A percentile compares a stretch with the other conserved stretches of the same genome.
These are phyloP conservation scores for Nephrotoma appendiculata DNA, from an alignment of 2,888 invertebrate genomes.

Conservation along the genomic window DNA sequence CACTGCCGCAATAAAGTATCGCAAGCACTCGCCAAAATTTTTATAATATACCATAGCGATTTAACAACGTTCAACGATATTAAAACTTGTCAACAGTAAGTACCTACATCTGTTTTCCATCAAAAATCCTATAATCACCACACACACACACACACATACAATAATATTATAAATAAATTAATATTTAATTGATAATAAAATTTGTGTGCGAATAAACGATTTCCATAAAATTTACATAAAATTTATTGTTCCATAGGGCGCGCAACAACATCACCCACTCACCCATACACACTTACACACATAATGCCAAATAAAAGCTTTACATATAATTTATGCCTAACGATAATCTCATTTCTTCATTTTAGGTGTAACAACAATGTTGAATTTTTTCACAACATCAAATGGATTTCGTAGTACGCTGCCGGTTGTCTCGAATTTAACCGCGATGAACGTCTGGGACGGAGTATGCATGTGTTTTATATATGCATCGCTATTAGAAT, in stretches of 20 bases:
- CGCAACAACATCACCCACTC: neutral
- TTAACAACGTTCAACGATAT: neutral
- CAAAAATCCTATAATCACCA: neutral
- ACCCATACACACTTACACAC: no score
- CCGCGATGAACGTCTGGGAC: constrained; percentile 95
- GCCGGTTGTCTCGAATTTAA: constrained; percentile 85
- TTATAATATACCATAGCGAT: no score
- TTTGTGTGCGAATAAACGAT: neutral
- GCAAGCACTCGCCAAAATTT: neutral
- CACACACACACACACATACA: neutral
- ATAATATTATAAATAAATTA: neutral
- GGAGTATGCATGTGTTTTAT: constrained; percentile 96
- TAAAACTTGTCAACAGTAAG: neutral
- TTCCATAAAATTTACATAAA: neutral
- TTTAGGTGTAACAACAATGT: constrained; percentile 89
- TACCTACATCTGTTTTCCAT: neutral
- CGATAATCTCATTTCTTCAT: neutral
- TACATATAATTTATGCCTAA: neutral
- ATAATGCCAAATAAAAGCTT: neutral
- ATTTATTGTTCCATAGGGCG: neutral
- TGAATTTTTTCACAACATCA: constrained; percentile 95
- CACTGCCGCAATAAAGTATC: neutral
- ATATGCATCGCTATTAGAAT: constrained; percentile 85
- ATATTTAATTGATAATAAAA: neutral
- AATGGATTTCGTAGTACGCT: constrained; percentile 83